Conservation (phyloP, 1,140 invertebrate species). For the Drosophila ercepeae region DNA sequence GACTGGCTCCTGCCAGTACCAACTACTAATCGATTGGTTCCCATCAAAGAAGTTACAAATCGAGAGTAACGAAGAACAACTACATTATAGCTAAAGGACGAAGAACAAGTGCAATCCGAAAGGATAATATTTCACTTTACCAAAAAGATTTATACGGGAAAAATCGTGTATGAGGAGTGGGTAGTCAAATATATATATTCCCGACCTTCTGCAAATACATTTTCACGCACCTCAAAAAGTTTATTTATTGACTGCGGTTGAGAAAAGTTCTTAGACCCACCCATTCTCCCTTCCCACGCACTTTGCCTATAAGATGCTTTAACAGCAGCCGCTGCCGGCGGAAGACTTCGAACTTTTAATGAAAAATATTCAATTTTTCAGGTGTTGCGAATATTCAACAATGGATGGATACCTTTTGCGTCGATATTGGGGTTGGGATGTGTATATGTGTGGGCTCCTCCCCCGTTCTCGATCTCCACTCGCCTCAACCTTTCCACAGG, state of each 20-base stretch:
- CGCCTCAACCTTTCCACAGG: background rate
- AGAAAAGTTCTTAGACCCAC: background rate
- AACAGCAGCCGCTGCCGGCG: conserved; percentile 36
- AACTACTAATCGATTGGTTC: conserved; percentile 13
- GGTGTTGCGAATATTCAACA: conserved; percentile 78
- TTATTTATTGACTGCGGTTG: conserved; percentile 74
- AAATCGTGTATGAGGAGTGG: too few species aligned
- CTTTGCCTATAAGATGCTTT: background rate
- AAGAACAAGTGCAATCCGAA: too few species aligned
- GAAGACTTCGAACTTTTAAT: conserved; percentile 77
- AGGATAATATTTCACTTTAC: conserved; percentile 1
- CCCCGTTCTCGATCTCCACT: background rate
- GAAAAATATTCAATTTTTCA: conserved; percentile 81
- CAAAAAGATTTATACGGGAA: too few species aligned
- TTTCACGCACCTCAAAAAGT: conserved; percentile 70
- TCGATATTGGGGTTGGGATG: background rate
- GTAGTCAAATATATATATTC: too few species aligned
- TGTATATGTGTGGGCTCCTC: background rate
- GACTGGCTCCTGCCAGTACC: conserved; percentile 6
- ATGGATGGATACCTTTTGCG: conserved; percentile 55
- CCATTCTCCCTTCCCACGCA: background rate
- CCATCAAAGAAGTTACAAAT: background rate
- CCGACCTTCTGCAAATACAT: conserved; percentile 41
- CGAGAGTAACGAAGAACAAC: too few species aligned
- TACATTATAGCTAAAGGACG: too few species aligned